These are phyloP conservation scores for Liasis olivaceus DNA, from an alignment of 2,797 vertebrate genomes.

Conservation along the genomic window DNA sequence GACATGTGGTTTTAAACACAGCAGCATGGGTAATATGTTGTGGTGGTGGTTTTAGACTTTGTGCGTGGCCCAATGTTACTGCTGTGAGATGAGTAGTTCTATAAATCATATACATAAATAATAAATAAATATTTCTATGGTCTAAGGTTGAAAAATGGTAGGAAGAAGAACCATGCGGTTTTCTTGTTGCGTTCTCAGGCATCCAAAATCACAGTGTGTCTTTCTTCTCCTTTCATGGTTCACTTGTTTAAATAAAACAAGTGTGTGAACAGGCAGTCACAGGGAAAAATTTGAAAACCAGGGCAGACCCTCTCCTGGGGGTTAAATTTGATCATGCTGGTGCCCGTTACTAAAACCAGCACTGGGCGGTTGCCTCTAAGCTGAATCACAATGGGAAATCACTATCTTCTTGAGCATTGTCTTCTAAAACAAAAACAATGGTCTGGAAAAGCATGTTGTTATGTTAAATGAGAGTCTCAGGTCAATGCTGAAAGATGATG, in stretches of 20 bases:
- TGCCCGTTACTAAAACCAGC: not conserved
- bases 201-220: no score
- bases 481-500: constrained; percentile 3
- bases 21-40: no score
- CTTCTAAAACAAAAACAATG: not conserved
- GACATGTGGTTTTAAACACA: no score
- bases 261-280: no score
- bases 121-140: not conserved
- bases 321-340: not conserved
- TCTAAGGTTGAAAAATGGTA: not conserved
- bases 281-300: not conserved
- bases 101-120: no score
- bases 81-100: no score
- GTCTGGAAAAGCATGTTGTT: no score
- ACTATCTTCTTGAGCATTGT: no score
- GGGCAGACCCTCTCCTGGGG: not conserved
- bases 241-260: no score
- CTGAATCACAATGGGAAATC: not conserved
- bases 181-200: not conserved
- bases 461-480: not conserved
- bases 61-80: no score
- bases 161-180: not conserved
- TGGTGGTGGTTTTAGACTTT: no score
- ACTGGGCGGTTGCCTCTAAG: not conserved
- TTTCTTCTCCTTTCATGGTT: no score